Percentiles rank a stretch among this genome's conserved stretches.
These are phyloP conservation scores for Thunnus albacares DNA, from an alignment of 2,797 vertebrate genomes.

Conservation along the genomic window DNA sequence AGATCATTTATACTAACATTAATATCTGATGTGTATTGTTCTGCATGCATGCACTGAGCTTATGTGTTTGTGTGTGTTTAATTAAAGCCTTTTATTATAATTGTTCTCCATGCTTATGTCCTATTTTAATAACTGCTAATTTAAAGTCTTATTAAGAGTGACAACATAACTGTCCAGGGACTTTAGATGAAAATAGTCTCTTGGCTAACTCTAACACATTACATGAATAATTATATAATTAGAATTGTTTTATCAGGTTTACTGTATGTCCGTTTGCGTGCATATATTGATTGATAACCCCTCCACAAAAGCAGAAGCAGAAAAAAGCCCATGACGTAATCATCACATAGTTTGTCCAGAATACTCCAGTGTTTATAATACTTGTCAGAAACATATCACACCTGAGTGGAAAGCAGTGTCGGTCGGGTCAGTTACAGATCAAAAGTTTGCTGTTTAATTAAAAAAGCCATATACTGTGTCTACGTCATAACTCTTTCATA, in stretches of 20 bases:
- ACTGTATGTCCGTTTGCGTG: background rate
- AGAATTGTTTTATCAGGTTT: no score
- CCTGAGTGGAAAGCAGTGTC: background rate
- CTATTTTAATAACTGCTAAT: background rate
- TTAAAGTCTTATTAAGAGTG: background rate
- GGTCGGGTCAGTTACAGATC: constrained; percentile 2
- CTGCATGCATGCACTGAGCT: background rate
- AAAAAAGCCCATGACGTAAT: constrained; percentile 17
- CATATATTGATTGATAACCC: background rate
- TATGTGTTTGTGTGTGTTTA: background rate
- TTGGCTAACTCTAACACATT: no score
- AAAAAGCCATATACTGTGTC: background rate
- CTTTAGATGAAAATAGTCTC: background rate
- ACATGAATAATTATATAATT: background rate
- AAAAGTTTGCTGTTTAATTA: constrained; percentile 16
- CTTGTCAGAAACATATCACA: constrained; percentile 16
- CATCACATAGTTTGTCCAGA: constrained; percentile 16
- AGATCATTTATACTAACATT: background rate
- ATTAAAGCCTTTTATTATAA: background rate
- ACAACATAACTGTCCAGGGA: background rate
- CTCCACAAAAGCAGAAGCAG: constrained; percentile 30
- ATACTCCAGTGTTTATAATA: constrained; percentile 11
- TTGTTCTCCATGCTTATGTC: background rate
- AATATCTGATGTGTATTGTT: background rate
- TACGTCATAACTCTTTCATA: background rate